Evolutionary conservation across 2,888 invertebrate species (phyloP).

Genomic region (Caenorhabditis sinica): DNA sequence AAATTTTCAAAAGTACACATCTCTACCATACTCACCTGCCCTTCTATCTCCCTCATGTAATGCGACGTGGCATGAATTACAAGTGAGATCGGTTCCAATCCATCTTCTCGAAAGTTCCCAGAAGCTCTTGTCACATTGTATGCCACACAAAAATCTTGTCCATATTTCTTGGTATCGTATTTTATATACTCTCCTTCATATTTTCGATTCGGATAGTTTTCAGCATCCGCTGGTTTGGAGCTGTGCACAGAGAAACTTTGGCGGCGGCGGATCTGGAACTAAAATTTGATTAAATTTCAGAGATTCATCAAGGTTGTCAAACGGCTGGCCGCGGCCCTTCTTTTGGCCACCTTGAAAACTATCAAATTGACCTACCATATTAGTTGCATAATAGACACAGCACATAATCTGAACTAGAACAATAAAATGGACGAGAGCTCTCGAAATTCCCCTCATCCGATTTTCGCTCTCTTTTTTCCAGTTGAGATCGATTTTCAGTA

Average conservation of each 20-base stretch:
- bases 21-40: conserved; percentile 57
- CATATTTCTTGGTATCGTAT: conserved; percentile 53
- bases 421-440: conserved; percentile 41
- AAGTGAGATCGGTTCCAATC: conserved; percentile 70
- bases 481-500: neutral
- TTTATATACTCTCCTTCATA: conserved; percentile 42
- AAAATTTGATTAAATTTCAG: neutral
- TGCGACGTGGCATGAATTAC: conserved; percentile 70
- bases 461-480: conserved; percentile 8
- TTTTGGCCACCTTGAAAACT: neutral
- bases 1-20: neutral
- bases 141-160: conserved; percentile 67
- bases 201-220: conserved; percentile 3
- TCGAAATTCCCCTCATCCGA: conserved; percentile 60
- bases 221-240: neutral
- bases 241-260: neutral
- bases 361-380: conserved; percentile 10
- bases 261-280: conserved; percentile 19
- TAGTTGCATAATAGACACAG: conserved; percentile 52
- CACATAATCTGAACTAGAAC: conserved; percentile 49
- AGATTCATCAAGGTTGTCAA: neutral
- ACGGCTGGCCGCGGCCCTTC: no score
- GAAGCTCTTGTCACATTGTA: conserved; percentile 67
- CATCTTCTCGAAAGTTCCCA: conserved; percentile 67
- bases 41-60: conserved; percentile 67